Evolutionary conservation across 2,888 invertebrate genomes (phyloP).

Genomic region (Plebejus argus): DNA sequence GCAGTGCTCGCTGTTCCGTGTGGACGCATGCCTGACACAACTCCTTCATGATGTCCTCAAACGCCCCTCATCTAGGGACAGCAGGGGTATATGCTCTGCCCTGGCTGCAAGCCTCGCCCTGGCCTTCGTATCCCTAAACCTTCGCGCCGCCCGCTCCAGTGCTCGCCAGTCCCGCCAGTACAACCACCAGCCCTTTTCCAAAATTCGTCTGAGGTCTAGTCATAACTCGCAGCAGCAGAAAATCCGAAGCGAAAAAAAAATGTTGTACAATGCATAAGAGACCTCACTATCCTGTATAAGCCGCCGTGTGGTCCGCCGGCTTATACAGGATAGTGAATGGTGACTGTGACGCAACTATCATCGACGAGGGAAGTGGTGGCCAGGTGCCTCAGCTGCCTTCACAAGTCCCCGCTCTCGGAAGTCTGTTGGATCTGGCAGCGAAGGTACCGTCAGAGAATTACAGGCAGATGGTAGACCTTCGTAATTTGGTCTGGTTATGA

Average conservation of each 20-base stretch:
- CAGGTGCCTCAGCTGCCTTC: conserved; percentile 75
- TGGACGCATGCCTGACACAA: conserved; percentile 81
- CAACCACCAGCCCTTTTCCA: conserved; percentile 76
- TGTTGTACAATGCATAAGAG: too few relatives aligned
- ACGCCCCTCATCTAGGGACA: conserved; percentile 77
- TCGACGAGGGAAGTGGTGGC: conserved; percentile 79
- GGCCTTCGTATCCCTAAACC: conserved; percentile 75
- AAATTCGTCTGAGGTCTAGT: too few relatives aligned
- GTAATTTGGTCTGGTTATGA: too few relatives aligned
- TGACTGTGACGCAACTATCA: conserved; percentile 53
- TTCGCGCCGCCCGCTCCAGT: conserved; percentile 68
- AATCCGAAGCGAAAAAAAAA: too few relatives aligned
- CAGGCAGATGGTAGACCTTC: too few relatives aligned
- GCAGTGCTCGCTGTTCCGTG: conserved; percentile 77
- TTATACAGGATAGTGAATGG: too few relatives aligned
- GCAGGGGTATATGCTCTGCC: conserved; percentile 74
- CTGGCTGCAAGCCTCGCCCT: conserved; percentile 70
- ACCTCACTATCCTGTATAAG: too few relatives aligned
- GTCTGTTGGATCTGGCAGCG: conserved; percentile 72
- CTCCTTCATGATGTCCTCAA: conserved; percentile 80
- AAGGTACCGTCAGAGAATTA: conserved; percentile 50
- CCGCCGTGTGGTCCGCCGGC: too few relatives aligned
- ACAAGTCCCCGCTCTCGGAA: conserved; percentile 75
- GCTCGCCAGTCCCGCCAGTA: conserved; percentile 77
- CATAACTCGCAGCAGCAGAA: too few relatives aligned